Evolutionary conservation across 2,113 vertebrate species (phyloP).

Genomic region (Sinocyclocheilus maitianheensis): DNA sequence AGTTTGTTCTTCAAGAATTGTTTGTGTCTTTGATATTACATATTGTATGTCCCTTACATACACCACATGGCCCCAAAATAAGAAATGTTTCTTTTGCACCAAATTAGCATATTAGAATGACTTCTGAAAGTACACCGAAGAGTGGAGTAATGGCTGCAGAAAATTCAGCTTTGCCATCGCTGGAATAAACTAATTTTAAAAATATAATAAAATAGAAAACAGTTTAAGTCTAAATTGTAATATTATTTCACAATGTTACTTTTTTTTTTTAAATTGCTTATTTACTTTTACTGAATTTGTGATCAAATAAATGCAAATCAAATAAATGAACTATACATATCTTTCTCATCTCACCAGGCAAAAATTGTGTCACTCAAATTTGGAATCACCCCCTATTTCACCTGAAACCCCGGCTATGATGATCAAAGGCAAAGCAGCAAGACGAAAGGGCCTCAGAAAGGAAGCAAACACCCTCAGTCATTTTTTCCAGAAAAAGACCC

Average conservation of each 20-base stretch:
- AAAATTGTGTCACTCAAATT: conserved; percentile 74
- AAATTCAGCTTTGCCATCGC: background rate
- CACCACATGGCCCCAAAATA: background rate
- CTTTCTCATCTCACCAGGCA: conserved; percentile 70
- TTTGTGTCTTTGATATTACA: background rate
- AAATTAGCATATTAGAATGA: background rate
- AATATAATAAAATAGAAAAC: background rate
- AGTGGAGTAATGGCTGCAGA: background rate
- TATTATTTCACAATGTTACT: too few species aligned
- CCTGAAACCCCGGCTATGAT: conserved; percentile 62
- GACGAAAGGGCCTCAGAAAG: conserved; percentile 54
- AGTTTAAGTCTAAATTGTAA: too few species aligned
- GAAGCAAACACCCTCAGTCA: conserved; percentile 65
- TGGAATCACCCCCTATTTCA: conserved; percentile 76
- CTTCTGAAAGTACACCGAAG: background rate
- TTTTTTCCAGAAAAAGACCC: conserved; percentile 71
- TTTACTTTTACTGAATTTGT: too few species aligned
- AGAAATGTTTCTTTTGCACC: background rate
- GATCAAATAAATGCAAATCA: too few species aligned
- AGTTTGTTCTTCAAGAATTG: background rate
- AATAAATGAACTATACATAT: too few species aligned
- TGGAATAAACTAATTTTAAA: background rate
- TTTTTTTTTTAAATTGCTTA: too few species aligned
- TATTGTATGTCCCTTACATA: background rate
- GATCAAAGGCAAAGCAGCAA: conserved; percentile 62